phyloP scores from a whole-genome alignment of 2,797 vertebrate genomes.

The Erithacus rubecula region DNA sequence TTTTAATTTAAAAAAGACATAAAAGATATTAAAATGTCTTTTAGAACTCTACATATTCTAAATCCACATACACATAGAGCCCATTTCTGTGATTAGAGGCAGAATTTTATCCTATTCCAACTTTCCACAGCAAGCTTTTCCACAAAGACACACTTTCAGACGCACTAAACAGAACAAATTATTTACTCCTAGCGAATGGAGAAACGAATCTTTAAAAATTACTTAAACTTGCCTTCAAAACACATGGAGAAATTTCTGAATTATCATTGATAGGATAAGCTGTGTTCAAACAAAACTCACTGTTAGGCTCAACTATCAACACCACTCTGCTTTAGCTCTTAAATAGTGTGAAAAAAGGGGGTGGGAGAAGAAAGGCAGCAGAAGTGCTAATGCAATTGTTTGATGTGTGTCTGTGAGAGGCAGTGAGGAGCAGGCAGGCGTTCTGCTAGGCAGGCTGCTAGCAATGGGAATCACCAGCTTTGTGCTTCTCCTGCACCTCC shows the following conservation, averaged over 20 bases:
- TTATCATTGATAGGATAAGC: not conserved
- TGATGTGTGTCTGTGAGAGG: constrained; percentile 29
- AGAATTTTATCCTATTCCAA: not conserved
- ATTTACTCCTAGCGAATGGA: not conserved
- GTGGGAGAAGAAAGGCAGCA: constrained; percentile 49
- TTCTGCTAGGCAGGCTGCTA: not conserved
- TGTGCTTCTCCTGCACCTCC: not conserved
- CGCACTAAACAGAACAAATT: not conserved
- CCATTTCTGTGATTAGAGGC: not conserved
- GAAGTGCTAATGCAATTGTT: constrained; percentile 66
- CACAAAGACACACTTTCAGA: not conserved
- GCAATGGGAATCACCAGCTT: not conserved
- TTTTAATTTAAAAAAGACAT: not conserved
- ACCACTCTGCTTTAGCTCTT: constrained; percentile 18
- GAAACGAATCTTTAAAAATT: not conserved
- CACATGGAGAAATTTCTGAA: not conserved
- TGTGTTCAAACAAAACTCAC: constrained; percentile 37
- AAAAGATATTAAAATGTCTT: not conserved
- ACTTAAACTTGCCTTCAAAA: not conserved
- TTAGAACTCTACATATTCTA: not conserved
- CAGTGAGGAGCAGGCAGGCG: not conserved
- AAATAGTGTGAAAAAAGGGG: constrained; percentile 39
- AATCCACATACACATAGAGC: not conserved
- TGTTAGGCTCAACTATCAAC: constrained; percentile 51
- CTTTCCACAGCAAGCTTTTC: not conserved